Percentiles rank a stretch among this genome's conserved stretches.
phyloP scores from a whole-genome alignment of 2,797 vertebrate genomes.

The Rhinella marina region DNA sequence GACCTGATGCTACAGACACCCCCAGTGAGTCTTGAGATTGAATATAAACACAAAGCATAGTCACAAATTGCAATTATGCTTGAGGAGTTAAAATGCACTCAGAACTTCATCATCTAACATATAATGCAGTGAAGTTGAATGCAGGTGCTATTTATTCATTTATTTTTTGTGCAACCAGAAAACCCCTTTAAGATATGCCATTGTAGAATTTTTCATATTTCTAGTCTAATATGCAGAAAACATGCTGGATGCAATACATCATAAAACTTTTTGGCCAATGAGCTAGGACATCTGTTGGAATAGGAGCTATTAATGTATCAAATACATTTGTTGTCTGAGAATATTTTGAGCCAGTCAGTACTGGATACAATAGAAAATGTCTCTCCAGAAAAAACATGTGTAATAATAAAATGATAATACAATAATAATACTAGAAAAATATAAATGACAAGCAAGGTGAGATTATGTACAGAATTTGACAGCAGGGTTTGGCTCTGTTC shows the following conservation, averaged over 20 bases:
- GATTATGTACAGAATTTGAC: too few species aligned
- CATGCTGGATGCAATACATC: slow-evolving; percentile 65
- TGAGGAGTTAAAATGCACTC: too few species aligned
- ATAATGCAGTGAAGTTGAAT: too few species aligned
- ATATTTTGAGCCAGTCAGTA: neutral
- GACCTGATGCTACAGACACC: too few species aligned
- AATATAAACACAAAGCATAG: too few species aligned
- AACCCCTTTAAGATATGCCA: slow-evolving; percentile 60
- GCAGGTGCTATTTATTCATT: too few species aligned
- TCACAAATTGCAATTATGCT: too few species aligned
- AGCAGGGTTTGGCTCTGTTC: too few species aligned
- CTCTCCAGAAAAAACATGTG: neutral
- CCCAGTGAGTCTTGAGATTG: too few species aligned
- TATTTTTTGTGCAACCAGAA: too few species aligned
- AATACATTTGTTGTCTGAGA: neutral
- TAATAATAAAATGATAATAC: neutral
- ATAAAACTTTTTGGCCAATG: slow-evolving; percentile 64
- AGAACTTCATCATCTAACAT: too few species aligned
- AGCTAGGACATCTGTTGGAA: slow-evolving; percentile 68
- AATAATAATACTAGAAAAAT: neutral
- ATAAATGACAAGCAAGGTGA: too few species aligned
- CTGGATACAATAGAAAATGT: neutral
- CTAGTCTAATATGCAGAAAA: slow-evolving; percentile 67
- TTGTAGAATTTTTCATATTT: slow-evolving; percentile 65
- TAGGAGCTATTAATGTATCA: neutral